Evolutionary conservation across 2,888 invertebrate species (phyloP).

Genomic region (Minunthozetes semirufus): DNA sequence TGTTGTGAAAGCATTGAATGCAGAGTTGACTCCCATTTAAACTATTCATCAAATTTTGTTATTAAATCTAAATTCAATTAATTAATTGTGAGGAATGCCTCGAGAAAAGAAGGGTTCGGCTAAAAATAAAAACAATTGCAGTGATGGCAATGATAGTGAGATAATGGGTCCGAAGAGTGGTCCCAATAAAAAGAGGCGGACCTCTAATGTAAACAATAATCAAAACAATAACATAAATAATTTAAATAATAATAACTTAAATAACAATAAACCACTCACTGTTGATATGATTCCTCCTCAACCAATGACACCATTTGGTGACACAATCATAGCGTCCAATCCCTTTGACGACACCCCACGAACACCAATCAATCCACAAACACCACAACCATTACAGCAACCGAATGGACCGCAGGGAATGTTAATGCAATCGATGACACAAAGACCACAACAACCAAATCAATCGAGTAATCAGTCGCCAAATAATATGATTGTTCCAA

Average conservation of each 20-base stretch:
- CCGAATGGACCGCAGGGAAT: constrained; percentile 53
- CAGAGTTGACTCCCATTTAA: neutral
- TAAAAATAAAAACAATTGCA: constrained; percentile 30
- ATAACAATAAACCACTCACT: neutral
- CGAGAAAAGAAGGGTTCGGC: constrained; percentile 27
- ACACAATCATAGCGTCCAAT: constrained; percentile 87
- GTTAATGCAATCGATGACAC: constrained; percentile 7
- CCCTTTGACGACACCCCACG: constrained; percentile 83
- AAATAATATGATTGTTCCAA: constrained; percentile 13
- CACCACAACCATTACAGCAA: constrained; percentile 53
- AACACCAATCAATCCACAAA: constrained; percentile 43
- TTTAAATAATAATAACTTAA: neutral
- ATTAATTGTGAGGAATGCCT: constrained; percentile 11
- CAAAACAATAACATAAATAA: constrained; percentile 10
- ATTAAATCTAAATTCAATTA: neutral
- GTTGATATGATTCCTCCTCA: constrained; percentile 39
- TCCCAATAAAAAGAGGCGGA: constrained; percentile 31
- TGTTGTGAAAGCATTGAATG: neutral
- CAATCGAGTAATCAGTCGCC: constrained; percentile 16
- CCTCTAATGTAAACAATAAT: constrained; percentile 20
- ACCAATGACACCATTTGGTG: constrained; percentile 60
- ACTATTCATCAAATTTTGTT: neutral
- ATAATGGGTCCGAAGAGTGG: neutral
- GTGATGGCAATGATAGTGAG: constrained; percentile 23
- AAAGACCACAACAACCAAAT: neutral